These are phyloP conservation scores for Clusia tigrina DNA, from an alignment of 2,888 invertebrate genomes.

Conservation along the genomic window DNA sequence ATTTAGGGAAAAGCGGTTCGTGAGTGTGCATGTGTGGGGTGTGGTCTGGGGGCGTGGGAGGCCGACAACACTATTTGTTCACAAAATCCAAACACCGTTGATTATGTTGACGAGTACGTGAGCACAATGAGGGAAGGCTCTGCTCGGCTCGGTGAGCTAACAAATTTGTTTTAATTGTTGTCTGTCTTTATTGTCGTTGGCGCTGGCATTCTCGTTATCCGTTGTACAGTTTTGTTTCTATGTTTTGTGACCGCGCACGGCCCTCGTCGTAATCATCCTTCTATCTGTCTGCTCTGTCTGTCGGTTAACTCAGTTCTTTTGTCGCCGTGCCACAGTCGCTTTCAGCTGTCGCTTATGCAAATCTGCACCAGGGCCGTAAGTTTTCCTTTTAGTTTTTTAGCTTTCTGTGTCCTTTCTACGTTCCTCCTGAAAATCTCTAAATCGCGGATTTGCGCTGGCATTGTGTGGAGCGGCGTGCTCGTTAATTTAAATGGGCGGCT, in stretches of 20 bases:
- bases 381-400: not conserved
- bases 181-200: too few relatives aligned
- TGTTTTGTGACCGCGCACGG: not conserved
- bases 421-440: conserved; percentile 17
- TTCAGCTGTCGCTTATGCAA: conserved; percentile 23
- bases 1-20: not conserved
- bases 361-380: conserved; percentile 4
- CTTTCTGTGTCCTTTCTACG: not conserved
- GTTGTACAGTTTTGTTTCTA: not conserved
- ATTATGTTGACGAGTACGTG: conserved; percentile 18
- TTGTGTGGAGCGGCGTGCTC: not conserved
- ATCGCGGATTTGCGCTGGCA: conserved; percentile 15
- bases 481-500: conserved; percentile 2
- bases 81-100: conserved; percentile 17
- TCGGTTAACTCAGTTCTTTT: not conserved
- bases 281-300: not conserved
- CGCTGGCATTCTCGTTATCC: not conserved
- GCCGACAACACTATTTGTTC: conserved; percentile 8
- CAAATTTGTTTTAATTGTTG: conserved; percentile 25
- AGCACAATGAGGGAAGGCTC: not conserved
- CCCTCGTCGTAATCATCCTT: not conserved
- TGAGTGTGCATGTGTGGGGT: not conserved
- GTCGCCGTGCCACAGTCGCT: not conserved
- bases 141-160: conserved; percentile 17
- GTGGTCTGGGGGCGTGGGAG: not conserved